Conservation (phyloP, 2,797 vertebrate genomes). For the Xenops minutus region DNA sequence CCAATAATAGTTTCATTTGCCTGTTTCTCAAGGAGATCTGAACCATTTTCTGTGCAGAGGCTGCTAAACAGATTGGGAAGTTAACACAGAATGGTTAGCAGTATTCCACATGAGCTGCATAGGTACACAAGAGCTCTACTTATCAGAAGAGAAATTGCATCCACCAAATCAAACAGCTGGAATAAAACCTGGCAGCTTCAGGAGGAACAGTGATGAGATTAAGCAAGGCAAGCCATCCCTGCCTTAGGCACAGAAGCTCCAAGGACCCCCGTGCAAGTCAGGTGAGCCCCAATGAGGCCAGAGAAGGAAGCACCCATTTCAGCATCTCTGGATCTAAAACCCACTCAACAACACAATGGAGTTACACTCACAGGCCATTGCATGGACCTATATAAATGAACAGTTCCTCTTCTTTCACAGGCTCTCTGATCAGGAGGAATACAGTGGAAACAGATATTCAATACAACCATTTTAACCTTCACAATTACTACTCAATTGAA, state of each 20-base stretch:
- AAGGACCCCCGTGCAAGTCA: accelerated
- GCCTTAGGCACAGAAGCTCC: background rate
- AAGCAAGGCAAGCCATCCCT: background rate
- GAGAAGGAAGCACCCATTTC: background rate
- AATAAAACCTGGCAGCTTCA: background rate
- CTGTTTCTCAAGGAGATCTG: background rate
- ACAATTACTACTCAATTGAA: background rate
- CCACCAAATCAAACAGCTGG: background rate
- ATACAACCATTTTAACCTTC: background rate
- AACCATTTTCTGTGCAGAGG: background rate
- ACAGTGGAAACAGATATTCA: background rate
- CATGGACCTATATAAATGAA: background rate
- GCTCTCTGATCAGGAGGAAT: background rate
- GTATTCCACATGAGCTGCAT: background rate
- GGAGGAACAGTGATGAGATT: background rate
- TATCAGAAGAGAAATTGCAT: background rate
- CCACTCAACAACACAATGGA: background rate
- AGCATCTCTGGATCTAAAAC: background rate
- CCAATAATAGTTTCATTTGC: background rate
- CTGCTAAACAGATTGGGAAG: background rate
- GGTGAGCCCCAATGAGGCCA: background rate
- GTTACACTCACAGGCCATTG: background rate
- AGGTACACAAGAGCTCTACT: background rate
- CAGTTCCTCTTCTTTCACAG: background rate
- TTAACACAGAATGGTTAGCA: background rate